Evolutionary conservation across 2,888 invertebrate species (phyloP).

Genomic region (Ecdyonurus torrentis): DNA sequence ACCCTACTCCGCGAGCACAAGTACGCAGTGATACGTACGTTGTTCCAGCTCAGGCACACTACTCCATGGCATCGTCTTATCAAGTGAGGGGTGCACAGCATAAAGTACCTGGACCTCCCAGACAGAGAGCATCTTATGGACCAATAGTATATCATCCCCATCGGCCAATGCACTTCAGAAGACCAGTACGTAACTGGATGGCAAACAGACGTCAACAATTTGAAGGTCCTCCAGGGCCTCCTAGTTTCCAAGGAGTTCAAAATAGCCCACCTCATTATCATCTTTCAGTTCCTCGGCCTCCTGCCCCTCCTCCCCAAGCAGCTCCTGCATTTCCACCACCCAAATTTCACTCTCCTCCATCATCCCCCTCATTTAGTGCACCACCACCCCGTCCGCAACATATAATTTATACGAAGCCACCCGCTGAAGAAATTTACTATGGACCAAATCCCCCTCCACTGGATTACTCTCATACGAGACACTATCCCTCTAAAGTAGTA

Average conservation of each 20-base stretch:
- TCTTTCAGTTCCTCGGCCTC: not conserved
- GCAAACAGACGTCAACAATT: not conserved
- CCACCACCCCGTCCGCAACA: not conserved
- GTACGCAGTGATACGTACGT: no score
- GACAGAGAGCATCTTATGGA: not conserved
- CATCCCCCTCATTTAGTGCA: not conserved
- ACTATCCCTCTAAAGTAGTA: not conserved
- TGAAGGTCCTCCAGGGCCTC: not conserved
- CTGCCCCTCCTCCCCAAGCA: not conserved
- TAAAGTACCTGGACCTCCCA: not conserved
- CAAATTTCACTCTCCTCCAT: not conserved
- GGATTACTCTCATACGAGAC: not conserved
- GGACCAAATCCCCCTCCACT: not conserved
- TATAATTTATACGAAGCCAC: not conserved
- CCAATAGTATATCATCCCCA: not conserved
- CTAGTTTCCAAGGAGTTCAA: not conserved
- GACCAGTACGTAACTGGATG: no score
- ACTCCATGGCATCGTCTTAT: not conserved
- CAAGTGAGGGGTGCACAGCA: not conserved
- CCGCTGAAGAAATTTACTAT: not conserved
- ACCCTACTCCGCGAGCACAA: not conserved
- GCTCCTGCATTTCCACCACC: not conserved
- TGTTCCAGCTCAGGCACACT: not conserved
- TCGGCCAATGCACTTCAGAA: no score
- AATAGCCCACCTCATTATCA: not conserved